phyloP scores from a whole-genome alignment of 2,888 invertebrate genomes.

The Coecobrya sp. region DNA sequence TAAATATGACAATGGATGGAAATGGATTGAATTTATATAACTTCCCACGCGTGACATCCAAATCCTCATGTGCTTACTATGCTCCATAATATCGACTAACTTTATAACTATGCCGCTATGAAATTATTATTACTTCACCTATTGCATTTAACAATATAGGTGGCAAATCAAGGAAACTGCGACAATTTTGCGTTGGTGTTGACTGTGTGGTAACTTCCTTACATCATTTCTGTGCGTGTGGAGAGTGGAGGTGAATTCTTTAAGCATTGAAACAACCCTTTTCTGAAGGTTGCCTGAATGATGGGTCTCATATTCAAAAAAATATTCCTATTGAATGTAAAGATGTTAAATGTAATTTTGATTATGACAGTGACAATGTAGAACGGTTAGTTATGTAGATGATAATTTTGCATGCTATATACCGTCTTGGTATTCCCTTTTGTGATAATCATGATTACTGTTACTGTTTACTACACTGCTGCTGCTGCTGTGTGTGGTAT shows the following conservation, averaged over 20 bases:
- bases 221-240: not conserved
- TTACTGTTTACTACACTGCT: not conserved
- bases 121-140: no score
- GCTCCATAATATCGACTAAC: no score
- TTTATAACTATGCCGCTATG: no score
- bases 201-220: not conserved
- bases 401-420: not conserved
- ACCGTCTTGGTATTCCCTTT: not conserved
- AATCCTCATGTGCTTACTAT: no score
- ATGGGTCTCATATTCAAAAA: not conserved
- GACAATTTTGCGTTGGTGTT: slow-evolving; percentile 21
- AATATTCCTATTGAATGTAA: not conserved
- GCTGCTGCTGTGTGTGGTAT: not conserved
- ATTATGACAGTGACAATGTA: not conserved
- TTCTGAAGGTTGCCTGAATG: not conserved
- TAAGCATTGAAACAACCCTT: not conserved
- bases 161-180: not conserved
- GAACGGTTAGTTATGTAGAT: not conserved
- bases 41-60: no score
- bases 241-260: not conserved
- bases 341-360: not conserved
- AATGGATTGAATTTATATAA: no score
- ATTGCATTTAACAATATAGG: not conserved
- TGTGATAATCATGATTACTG: not conserved
- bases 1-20: no score